These are phyloP conservation scores for Hyperoplus lanceolatus DNA, from an alignment of 2,797 vertebrate genomes.

Conservation along the genomic window DNA sequence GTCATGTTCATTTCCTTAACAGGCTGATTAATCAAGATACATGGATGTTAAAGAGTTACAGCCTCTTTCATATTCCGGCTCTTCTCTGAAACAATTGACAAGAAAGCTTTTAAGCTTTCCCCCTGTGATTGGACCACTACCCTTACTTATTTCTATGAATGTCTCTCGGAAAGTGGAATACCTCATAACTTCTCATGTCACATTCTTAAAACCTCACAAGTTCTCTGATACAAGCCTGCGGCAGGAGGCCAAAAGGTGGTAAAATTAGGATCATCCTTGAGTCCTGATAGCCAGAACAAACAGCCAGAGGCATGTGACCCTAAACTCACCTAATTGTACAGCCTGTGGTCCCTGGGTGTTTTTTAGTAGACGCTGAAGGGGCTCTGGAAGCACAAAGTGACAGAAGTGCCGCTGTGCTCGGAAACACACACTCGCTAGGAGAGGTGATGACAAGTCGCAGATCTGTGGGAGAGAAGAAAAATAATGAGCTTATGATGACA, in stretches of 20 bases:
- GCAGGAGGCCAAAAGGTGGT: constrained; percentile 34
- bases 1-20: constrained; percentile 74
- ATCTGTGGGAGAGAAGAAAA: constrained; percentile 89
- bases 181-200: constrained; percentile 42
- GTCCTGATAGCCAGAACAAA: constrained; percentile 22
- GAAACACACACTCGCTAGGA: constrained; percentile 53
- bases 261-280: constrained; percentile 47
- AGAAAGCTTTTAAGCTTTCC: constrained; percentile 58
- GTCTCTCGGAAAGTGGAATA: constrained; percentile 42
- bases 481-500: constrained; percentile 84
- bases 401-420: constrained; percentile 66
- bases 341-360: constrained; percentile 61
- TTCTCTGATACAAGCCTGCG: constrained; percentile 4
- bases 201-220: constrained; percentile 46
- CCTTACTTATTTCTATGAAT: constrained; percentile 45
- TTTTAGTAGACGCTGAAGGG: constrained; percentile 37
- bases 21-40: constrained; percentile 78
- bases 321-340: constrained; percentile 75
- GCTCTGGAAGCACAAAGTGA: constrained; percentile 66
- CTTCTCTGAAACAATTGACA: constrained; percentile 65
- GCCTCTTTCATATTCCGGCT: constrained; percentile 60
- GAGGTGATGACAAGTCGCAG: constrained; percentile 85
- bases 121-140: constrained; percentile 60
- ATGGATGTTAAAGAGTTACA: constrained; percentile 38
- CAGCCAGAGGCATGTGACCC: constrained; percentile 57